Base-by-base conservation (phyloP, 2,888 invertebrate species). In the Vanessa cardui region DNA sequence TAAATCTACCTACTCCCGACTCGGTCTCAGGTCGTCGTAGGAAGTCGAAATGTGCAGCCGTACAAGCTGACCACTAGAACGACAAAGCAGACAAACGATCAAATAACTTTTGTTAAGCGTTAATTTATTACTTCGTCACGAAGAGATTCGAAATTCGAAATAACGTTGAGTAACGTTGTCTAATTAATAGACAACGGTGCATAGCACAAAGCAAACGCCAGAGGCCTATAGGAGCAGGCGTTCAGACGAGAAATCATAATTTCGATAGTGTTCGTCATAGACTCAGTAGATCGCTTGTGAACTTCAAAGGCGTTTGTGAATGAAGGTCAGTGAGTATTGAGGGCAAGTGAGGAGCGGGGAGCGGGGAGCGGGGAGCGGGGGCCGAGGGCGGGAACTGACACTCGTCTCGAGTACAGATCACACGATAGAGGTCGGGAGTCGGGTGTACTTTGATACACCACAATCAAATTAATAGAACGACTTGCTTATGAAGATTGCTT, bases 221-320 rank as follows among this genome's bases (percentile, higher is more conserved):
- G 26, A 26, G 15, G 46, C 31, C 20, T n/a, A 26, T 33, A 20
- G 18, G 45, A 63, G 63, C 56, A 7, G 26, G 18, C 47, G 63
- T 52, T 18, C 31, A 56, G 20, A 54, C 52, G 52, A 26, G 45
- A 56, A 31, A 63, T 63, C 54, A 54, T 56, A 47, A 33, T 47
- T 18, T 56, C 63, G 63, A 63, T 63, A 63, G 63, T 56, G 54
- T 46, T 61, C 54, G 54, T 54, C 52, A 54, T 18, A 44, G 58
- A 54, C 54, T 31, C 62, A 21, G n/a, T 26, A 20, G 47, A 39
- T 49, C 46, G 52, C 46, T 58, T 45, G 33, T 52, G 46, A 56
- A 47, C 52, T 62, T 52, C 58, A 58, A 58, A 58, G 58, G 58
- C 58, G 52, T 54, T 54, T 54, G 31, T 16, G 52, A 26, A 54